A percentile compares a stretch with the other conserved stretches of the same genome.
These are phyloP conservation scores for Meganola albula DNA, from an alignment of 2,888 invertebrate genomes.

Conservation along the genomic window DNA sequence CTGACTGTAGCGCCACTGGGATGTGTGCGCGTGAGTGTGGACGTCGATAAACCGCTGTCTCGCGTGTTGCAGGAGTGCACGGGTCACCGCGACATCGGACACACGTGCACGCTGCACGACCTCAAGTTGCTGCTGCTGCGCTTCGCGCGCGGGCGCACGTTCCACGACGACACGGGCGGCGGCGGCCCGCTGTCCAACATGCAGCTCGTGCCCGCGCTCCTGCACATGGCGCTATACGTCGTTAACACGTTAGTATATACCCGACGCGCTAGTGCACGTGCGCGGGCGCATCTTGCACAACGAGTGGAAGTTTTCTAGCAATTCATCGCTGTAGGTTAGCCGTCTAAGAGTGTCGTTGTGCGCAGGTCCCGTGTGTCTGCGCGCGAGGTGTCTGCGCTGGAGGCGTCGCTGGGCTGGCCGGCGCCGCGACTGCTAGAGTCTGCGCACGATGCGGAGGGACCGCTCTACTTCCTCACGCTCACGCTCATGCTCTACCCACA, in stretches of 20 bases:
- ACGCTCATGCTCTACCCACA: constrained; percentile 88
- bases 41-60: no score
- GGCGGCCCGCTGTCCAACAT: constrained; percentile 98
- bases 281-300: neutral
- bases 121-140: constrained; percentile 91
- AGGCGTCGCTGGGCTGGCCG: constrained; percentile 82
- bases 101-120: constrained; percentile 92
- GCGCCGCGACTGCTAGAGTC: constrained; percentile 85
- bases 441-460: constrained; percentile 93
- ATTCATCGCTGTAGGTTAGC: neutral
- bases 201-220: constrained; percentile 95
- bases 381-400: constrained; percentile 88
- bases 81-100: constrained; percentile 86
- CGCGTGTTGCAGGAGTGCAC: constrained; percentile 85
- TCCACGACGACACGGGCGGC: constrained; percentile 98
- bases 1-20: constrained; percentile 87
- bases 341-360: neutral
- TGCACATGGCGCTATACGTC: constrained; percentile 96
- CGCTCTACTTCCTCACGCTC: constrained; percentile 91
- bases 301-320: neutral
- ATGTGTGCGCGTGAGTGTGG: constrained; percentile 87
- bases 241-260: constrained; percentile 85
- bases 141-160: constrained; percentile 95
- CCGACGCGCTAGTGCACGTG: neutral
- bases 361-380: constrained; percentile 83